These are phyloP conservation scores for Pseudomyrmex dendroicus DNA, from an alignment of 1,140 invertebrate species.

Conservation along the genomic window DNA sequence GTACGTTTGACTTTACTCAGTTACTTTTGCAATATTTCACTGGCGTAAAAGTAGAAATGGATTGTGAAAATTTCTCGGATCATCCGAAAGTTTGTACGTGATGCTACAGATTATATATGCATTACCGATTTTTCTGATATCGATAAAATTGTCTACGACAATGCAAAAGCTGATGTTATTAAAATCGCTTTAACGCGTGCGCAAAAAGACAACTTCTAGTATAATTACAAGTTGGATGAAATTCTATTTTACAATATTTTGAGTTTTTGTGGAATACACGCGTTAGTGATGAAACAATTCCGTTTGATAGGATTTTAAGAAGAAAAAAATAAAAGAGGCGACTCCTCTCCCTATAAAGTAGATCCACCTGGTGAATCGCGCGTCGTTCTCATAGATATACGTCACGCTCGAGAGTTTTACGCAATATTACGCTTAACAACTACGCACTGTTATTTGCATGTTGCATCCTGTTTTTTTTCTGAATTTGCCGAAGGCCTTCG, in stretches of 20 bases:
- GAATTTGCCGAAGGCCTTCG: slow-evolving; percentile 29
- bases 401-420: slow-evolving; percentile 58
- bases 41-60: slow-evolving; percentile 59
- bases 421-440: slow-evolving; percentile 57
- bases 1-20: neutral
- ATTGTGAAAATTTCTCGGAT: neutral
- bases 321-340: slow-evolving; percentile 55
- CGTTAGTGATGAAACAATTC: neutral
- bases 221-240: slow-evolving; percentile 5
- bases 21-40: slow-evolving; percentile 18
- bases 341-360: slow-evolving; percentile 78
- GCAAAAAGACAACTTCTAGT: neutral
- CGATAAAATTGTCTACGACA: neutral
- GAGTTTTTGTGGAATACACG: neutral
- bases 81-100: neutral
- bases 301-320: slow-evolving; percentile 37
- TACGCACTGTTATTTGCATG: slow-evolving; percentile 65
- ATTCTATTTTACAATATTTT: neutral
- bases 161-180: slow-evolving; percentile 5
- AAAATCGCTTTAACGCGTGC: neutral
- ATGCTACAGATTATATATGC: neutral
- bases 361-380: slow-evolving; percentile 77
- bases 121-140: slow-evolving; percentile 4
- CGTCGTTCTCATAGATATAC: slow-evolving; percentile 63
- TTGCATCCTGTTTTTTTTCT: slow-evolving; percentile 7